phyloP scores from a whole-genome alignment of 2,888 invertebrate genomes.

The Sphaerophoria rueppellii region DNA sequence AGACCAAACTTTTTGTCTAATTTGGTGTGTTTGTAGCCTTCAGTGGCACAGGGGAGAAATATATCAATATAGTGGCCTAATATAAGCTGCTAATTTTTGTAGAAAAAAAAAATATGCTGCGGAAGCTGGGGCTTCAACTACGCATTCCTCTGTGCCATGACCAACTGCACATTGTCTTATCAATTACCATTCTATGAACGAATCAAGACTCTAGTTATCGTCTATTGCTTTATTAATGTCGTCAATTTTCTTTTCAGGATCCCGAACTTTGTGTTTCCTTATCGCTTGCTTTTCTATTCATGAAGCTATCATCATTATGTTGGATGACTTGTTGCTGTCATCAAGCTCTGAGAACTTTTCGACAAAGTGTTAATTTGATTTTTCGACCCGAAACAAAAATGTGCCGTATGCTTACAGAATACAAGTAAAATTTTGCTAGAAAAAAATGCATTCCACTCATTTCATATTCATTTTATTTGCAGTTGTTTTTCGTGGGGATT shows the following conservation, averaged over 20 bases:
- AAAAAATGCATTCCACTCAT: background rate
- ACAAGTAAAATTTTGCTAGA: slow-evolving; percentile 50
- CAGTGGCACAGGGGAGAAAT: too few relatives aligned
- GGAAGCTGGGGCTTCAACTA: too few relatives aligned
- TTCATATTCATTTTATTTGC: background rate
- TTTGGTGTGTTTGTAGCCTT: too few relatives aligned
- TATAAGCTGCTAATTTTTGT: too few relatives aligned
- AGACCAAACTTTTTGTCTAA: too few relatives aligned
- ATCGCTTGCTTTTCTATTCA: slow-evolving; percentile 63
- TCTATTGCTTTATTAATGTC: too few relatives aligned
- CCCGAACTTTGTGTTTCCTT: slow-evolving; percentile 55
- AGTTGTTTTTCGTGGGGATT: slow-evolving; percentile 80
- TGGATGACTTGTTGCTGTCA: slow-evolving; percentile 68
- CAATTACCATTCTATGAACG: too few relatives aligned
- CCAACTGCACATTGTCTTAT: too few relatives aligned
- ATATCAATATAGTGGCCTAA: too few relatives aligned
- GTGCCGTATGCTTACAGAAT: slow-evolving; percentile 59
- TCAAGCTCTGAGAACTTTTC: slow-evolving; percentile 64
- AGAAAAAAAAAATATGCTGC: too few relatives aligned
- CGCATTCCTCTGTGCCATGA: too few relatives aligned
- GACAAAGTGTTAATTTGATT: slow-evolving; percentile 65
- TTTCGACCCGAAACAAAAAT: slow-evolving; percentile 64
- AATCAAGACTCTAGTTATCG: too few relatives aligned
- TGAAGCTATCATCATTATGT: slow-evolving; percentile 64
- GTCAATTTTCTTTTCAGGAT: slow-evolving; percentile 41